phyloP scores from a whole-genome alignment of 2,888 invertebrate species.

The Euspilapteryx auroguttella region DNA sequence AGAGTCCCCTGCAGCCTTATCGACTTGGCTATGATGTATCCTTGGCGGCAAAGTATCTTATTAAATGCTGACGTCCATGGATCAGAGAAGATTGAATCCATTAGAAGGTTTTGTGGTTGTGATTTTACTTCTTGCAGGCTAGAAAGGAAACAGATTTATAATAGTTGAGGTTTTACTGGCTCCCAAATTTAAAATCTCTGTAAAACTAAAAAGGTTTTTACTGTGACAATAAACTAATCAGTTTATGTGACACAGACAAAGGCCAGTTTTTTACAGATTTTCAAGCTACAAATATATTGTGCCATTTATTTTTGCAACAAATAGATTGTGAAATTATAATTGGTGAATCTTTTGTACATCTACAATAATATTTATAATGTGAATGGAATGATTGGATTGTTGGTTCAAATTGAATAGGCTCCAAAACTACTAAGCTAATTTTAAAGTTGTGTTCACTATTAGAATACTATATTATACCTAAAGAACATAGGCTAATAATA shows the following conservation, averaged over 20 bases:
- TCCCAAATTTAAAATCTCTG: too few relatives aligned
- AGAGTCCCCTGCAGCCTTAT: slow-evolving; percentile 84
- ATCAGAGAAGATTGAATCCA: slow-evolving; percentile 81
- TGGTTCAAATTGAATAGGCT: background rate
- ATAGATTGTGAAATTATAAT: too few relatives aligned
- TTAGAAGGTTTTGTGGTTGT: slow-evolving; percentile 81
- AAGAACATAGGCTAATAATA: too few relatives aligned
- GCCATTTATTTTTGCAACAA: too few relatives aligned
- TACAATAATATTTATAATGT: slow-evolving; percentile 8
- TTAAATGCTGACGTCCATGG: slow-evolving; percentile 81
- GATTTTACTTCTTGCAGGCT: slow-evolving; percentile 89
- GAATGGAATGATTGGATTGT: background rate
- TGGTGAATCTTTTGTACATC: too few relatives aligned
- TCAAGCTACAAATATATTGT: too few relatives aligned
- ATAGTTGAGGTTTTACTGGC: too few relatives aligned
- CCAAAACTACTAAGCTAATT: background rate
- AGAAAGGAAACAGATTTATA: slow-evolving; percentile 5
- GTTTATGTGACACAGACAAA: too few relatives aligned
- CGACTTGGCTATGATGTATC: slow-evolving; percentile 78
- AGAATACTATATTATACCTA: background rate
- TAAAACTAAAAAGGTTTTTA: too few relatives aligned
- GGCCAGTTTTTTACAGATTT: too few relatives aligned
- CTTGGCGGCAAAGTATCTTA: slow-evolving; percentile 66
- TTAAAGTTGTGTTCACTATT: background rate
- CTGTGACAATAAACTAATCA: too few relatives aligned